phyloP scores from a whole-genome alignment of 2,113 vertebrate species.

The Sisor rabdophorus region DNA sequence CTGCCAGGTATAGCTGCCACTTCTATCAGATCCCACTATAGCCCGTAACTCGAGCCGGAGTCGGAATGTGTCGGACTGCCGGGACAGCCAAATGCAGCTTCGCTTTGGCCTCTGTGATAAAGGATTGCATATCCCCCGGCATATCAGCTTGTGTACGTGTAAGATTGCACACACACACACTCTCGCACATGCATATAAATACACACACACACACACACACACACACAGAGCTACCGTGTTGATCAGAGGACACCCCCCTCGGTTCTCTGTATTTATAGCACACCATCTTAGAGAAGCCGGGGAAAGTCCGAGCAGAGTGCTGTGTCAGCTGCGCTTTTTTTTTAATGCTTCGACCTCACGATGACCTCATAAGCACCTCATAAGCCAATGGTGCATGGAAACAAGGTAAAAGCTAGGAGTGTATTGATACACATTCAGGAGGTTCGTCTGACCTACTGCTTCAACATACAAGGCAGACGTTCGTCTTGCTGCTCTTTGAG shows the following conservation, averaged over 20 bases:
- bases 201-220: slow-evolving; percentile 18
- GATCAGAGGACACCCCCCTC: slow-evolving; percentile 34
- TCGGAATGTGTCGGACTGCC: slow-evolving; percentile 38
- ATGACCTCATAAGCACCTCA: no score
- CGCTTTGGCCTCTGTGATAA: slow-evolving; percentile 25
- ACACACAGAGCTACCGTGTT: slow-evolving; percentile 13
- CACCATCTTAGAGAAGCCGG: background rate
- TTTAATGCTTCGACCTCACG: background rate
- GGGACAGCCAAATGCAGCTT: slow-evolving; percentile 45
- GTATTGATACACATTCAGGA: background rate
- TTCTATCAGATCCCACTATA: slow-evolving; percentile 26
- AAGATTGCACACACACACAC: slow-evolving; percentile 34
- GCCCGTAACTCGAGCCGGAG: slow-evolving; percentile 38
- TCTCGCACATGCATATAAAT: no score
- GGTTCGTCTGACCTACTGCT: background rate
- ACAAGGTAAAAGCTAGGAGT: background rate
- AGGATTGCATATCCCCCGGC: slow-evolving; percentile 41
- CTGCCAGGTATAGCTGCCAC: slow-evolving; percentile 20
- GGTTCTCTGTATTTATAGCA: slow-evolving; percentile 39
- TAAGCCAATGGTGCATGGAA: background rate
- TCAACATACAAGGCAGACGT: background rate
- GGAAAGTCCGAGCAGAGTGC: slow-evolving; percentile 6
- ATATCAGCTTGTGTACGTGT: slow-evolving; percentile 37
- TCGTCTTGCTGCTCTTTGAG: background rate
- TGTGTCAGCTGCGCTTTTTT: background rate